Evolutionary conservation across 2,888 invertebrate genomes (phyloP).

Genomic region (Amblyteles armatorius): DNA sequence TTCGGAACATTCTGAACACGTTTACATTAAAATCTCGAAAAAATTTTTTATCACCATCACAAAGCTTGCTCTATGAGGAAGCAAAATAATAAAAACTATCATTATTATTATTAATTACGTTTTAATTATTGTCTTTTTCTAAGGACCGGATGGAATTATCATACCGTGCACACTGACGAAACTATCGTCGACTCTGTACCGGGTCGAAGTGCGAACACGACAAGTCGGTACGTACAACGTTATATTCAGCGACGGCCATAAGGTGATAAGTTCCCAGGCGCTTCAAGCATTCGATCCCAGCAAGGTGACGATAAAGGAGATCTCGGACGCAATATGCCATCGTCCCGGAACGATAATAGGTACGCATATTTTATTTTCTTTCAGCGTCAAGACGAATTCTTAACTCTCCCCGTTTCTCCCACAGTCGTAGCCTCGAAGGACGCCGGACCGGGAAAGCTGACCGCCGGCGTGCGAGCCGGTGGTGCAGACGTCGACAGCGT

Average conservation of each 20-base stretch:
- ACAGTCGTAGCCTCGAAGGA: conserved; percentile 89
- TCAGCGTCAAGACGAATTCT: conserved; percentile 57
- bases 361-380: conserved; percentile 76
- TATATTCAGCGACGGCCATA: conserved; percentile 87
- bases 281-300: conserved; percentile 93
- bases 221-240: conserved; percentile 92
- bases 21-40: no score
- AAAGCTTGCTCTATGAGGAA: no score
- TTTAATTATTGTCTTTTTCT: conserved; percentile 44
- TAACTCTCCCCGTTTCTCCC: conserved; percentile 14
- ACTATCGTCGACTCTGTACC: conserved; percentile 88
- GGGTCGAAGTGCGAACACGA: conserved; percentile 92
- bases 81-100: no score
- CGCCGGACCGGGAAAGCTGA: conserved; percentile 94
- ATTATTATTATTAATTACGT: not conserved
- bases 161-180: conserved; percentile 84
- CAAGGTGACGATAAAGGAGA: conserved; percentile 90
- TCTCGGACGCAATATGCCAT: conserved; percentile 92
- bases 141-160: conserved; percentile 86
- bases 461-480: conserved; percentile 92
- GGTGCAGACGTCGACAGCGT: conserved; percentile 93
- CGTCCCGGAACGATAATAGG: conserved; percentile 92
- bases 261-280: conserved; percentile 86
- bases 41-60: no score
- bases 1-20: no score